These are phyloP conservation scores for Nephrotoma flavescens DNA, from an alignment of 2,888 invertebrate genomes.

Conservation along the genomic window DNA sequence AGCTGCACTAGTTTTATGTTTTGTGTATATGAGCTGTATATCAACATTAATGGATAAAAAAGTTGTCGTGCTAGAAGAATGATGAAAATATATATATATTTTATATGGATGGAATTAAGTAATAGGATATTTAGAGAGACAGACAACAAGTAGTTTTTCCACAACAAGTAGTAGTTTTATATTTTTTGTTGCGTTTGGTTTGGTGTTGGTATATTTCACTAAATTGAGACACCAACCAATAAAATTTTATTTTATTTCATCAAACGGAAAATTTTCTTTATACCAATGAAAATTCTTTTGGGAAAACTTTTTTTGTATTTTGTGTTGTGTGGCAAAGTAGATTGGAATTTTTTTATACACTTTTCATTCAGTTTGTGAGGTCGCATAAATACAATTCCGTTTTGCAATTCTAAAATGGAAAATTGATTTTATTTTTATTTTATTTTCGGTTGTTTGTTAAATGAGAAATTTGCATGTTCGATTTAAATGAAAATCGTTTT, in stretches of 20 bases:
- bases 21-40: neutral
- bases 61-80: neutral
- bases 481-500: neutral
- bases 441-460: neutral
- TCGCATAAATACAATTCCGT: neutral
- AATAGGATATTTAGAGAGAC: neutral
- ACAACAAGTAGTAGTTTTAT: neutral
- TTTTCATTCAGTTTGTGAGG: neutral
- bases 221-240: neutral
- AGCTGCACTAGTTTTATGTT: neutral
- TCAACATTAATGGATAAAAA: neutral
- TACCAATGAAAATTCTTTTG: neutral
- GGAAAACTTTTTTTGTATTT: neutral
- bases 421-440: neutral
- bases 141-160: neutral
- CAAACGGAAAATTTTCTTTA: neutral
- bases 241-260: neutral
- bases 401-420: neutral
- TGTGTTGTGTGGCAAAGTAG: neutral
- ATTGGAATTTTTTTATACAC: neutral
- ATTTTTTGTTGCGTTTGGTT: neutral
- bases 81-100: neutral
- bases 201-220: neutral
- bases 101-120: neutral
- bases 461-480: neutral